Evolutionary conservation across 2,113 vertebrate genomes (phyloP).

Genomic region (Hucho hucho): DNA sequence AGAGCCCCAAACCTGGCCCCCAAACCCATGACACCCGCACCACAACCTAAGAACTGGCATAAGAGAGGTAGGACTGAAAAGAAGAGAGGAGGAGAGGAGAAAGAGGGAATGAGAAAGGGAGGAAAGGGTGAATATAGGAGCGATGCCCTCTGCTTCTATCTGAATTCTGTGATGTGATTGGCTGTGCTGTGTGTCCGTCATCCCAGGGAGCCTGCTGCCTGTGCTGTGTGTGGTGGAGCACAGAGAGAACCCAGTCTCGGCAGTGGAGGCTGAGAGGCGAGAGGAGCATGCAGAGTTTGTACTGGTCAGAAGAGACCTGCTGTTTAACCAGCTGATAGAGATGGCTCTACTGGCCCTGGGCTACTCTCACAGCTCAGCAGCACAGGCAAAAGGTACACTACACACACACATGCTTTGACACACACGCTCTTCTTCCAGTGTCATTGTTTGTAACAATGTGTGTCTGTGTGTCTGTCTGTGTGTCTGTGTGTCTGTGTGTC

Average conservation of each 20-base stretch:
- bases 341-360: constrained; percentile 94
- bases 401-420: neutral
- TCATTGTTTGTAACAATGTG: no score
- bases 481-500: neutral
- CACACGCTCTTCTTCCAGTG: neutral
- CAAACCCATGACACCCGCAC: constrained; percentile 77
- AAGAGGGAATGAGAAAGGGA: neutral
- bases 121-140: neutral
- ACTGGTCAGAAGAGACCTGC: constrained; percentile 93
- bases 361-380: constrained; percentile 95
- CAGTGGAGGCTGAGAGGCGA: constrained; percentile 82
- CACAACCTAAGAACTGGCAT: constrained; percentile 85
- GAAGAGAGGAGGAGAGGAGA: neutral
- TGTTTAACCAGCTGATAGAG: constrained; percentile 97
- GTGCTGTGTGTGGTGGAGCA: constrained; percentile 98
- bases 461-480: neutral
- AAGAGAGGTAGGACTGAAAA: constrained; percentile 81
- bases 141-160: neutral
- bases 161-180: constrained; percentile 8
- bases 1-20: constrained; percentile 84
- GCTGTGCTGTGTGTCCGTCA: constrained; percentile 14
- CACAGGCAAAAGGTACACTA: constrained; percentile 92
- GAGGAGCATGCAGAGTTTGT: constrained; percentile 97
- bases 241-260: constrained; percentile 79
- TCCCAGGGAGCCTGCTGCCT: constrained; percentile 93